Percentiles rank a stretch among this genome's conserved stretches.
Evolutionary conservation across 1,140 invertebrate genomes (phyloP).

Genomic region (Aculops lycopersici): DNA sequence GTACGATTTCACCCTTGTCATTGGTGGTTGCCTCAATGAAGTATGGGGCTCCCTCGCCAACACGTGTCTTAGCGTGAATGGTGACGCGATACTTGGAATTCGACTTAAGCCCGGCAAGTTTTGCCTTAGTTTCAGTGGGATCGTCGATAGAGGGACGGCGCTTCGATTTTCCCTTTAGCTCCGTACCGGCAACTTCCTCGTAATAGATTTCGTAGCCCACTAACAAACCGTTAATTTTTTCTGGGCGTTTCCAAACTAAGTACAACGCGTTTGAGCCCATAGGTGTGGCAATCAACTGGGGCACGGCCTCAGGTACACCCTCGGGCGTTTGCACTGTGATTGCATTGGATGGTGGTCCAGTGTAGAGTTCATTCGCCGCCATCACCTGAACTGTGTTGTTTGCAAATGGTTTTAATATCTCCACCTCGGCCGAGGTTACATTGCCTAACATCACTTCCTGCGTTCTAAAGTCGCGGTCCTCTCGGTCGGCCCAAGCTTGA

Average conservation of each 20-base stretch:
- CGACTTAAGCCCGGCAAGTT: constrained; percentile 44
- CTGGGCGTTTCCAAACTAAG: constrained; percentile 62
- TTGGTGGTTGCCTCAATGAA: constrained; percentile 13
- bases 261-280: constrained; percentile 57
- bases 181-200: constrained; percentile 23
- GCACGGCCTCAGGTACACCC: constrained; percentile 45
- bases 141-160: constrained; percentile 38
- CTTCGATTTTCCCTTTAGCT: constrained; percentile 27
- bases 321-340: constrained; percentile 10
- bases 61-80: constrained; percentile 36
- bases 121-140: constrained; percentile 36
- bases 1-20: constrained; percentile 15
- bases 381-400: constrained; percentile 61
- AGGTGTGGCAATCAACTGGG: constrained; percentile 42
- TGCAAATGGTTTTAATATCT: constrained; percentile 53
- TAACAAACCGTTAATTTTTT: constrained; percentile 63
- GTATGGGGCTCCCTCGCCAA: constrained; percentile 32
- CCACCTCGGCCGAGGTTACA: constrained; percentile 33
- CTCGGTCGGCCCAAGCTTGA: constrained; percentile 47
- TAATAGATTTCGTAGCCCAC: constrained; percentile 75
- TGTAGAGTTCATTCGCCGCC: constrained; percentile 56
- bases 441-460: constrained; percentile 45
- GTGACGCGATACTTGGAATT: constrained; percentile 63
- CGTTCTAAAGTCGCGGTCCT: constrained; percentile 32
- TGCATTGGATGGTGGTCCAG: constrained; percentile 40